Evolutionary conservation across 1,140 invertebrate genomes (phyloP), one percentile per base, ranked within the genome.

Genomic region (Campoletis sonorensis): DNA sequence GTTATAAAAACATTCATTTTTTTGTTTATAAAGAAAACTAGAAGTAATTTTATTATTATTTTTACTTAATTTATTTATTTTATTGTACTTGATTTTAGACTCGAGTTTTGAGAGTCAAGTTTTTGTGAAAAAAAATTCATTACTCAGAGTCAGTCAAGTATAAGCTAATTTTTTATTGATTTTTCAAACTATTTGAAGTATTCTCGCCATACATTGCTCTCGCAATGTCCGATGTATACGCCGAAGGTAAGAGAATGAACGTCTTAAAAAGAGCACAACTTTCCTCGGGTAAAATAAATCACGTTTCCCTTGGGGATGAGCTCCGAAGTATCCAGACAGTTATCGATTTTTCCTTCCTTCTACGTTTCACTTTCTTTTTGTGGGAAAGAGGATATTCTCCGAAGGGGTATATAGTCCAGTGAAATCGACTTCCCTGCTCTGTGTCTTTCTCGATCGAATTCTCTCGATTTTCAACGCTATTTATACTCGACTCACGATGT

Each of bases 261-360:
- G 16, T 18, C 51, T 54, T 4, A 1, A 54, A 54, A 64, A 26
- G 15, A 64, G 21, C n/a, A 26, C 21, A 26, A 15, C 49, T 75
- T 54, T 75, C 21, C 8, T 33, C 72, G 4, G 61, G 72, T 54
- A 30, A 75, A 58, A 77, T 51, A 78, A 78, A 78, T 78, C 58
- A 45, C 76, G 61, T 45, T 64, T 16, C 76, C 58, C 37, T 45
- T 33, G 76, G 18, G 58, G 33, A 67, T 49, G 76, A 64, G 27
- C 54, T 78, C 45, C 33, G 76, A 78, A 37, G 45, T 23, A 64
- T 78, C 21, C 30, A 64, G 54, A 64, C 49, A n/a, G 33, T 61
- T 45, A 45, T 78, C 54, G 76, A 78, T 78, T 67, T 26, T 26
- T 30, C 40, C 27, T 58, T 26, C 18, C 15, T 4, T 23, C 23